Conservation (phyloP, 2,888 invertebrate genomes). For the Tenthredo livida region DNA sequence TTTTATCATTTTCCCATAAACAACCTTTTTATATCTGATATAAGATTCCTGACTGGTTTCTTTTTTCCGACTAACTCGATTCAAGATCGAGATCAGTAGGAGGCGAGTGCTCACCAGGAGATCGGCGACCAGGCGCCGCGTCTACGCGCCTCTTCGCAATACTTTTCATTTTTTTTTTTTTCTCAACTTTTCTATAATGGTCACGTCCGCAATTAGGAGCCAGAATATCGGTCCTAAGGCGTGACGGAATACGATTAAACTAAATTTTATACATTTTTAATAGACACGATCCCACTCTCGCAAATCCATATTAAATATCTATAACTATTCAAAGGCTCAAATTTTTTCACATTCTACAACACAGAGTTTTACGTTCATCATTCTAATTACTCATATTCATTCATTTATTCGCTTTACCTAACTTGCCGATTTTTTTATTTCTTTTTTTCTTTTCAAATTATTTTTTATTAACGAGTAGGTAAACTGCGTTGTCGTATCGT, state of each 20-base stretch:
- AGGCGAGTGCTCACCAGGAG: constrained; percentile 31
- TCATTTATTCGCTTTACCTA: not conserved
- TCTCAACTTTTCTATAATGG: not conserved
- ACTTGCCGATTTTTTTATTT: not conserved
- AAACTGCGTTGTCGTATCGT: not conserved
- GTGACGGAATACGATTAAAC: not conserved
- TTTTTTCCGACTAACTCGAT: not conserved
- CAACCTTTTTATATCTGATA: not conserved
- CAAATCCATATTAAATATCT: not conserved
- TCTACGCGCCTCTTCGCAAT: constrained; percentile 27
- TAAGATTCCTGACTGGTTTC: constrained; percentile 42
- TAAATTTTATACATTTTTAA: not conserved
- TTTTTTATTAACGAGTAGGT: not conserved
- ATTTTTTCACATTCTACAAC: not conserved
- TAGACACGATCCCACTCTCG: not conserved
- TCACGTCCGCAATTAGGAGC: not conserved
- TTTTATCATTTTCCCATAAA: not conserved
- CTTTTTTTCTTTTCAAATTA: too few relatives aligned
- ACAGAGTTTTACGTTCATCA: not conserved
- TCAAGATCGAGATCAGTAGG: constrained; percentile 35
- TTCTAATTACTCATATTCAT: not conserved
- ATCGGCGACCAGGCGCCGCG: constrained; percentile 44
- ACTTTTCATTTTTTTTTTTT: constrained; percentile 21
- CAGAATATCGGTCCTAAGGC: not conserved
- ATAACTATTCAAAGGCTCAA: not conserved